Evolutionary conservation across 1,140 invertebrate genomes (phyloP), one percentile per base, ranked within the genome.

Genomic region (Drosophila saltans): DNA sequence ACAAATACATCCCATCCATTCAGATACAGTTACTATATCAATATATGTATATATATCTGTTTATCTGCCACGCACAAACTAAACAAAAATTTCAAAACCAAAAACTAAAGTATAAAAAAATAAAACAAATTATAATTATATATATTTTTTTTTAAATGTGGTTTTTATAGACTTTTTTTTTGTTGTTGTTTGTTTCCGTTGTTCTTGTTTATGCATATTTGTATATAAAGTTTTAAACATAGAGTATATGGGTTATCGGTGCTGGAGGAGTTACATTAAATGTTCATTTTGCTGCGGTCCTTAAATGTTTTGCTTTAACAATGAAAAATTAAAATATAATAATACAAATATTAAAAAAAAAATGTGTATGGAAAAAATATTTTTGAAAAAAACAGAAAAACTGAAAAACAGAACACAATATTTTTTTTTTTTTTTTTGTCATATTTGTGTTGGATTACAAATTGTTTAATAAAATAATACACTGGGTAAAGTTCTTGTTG

Each of bases 141-240:
- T 55, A 56, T 63, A 61, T 9, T 36, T 74, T 78, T 55, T 57
- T 78, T 55, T 57, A 66, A 81, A 67, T 78, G 26, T 62, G 75
- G 24, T 59, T 69, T 79, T 78, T 36, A 39, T 59, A 39, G 36
- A 59, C 33, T 80, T 80, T 86, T 80, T 80, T 81, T 72, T 80
- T 77, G 55, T 59, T 76, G 33, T 67, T 75, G 70, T 79, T 76
- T 69, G 61, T 78, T 70, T 48, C 66, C 59, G 78, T 83, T 86
- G 77, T 83, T 80, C 69, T 89, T 66, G 58, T 36, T 4, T 36
- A 36, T 36, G 33, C 6, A 36, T 36, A 36, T 36, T 78, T 21
- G 16, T 52, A 36, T 59, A 81, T 86, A 77, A 82, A 67, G 83
- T 88, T 88, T 88, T 71, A 79, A 86, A 82, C 83, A 88, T 80